A percentile compares a stretch with the other conserved stretches of the same genome.
Conservation (phyloP, 2,113 vertebrate genomes). For the Campylorhamphus procurvoides region DNA sequence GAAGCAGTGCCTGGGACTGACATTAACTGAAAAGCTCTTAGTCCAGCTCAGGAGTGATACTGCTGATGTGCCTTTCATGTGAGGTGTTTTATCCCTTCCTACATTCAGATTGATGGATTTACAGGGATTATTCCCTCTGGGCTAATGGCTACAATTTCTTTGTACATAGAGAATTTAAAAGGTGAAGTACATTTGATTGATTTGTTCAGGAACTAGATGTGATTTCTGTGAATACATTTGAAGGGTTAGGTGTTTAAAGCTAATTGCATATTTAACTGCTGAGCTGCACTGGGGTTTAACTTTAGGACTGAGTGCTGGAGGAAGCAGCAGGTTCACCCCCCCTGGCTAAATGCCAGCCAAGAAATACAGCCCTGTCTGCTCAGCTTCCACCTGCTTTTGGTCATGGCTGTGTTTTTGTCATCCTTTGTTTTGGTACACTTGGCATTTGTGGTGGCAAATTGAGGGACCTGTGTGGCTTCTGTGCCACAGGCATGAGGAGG, state of each 20-base stretch:
- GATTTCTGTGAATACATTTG: neutral
- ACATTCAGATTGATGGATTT: slow-evolving; percentile 13
- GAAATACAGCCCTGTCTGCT: neutral
- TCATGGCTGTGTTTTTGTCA: neutral
- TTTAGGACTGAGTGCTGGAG: neutral
- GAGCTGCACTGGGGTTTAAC: neutral
- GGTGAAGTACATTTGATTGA: slow-evolving; percentile 34
- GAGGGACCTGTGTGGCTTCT: neutral
- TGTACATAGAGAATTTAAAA: slow-evolving; percentile 14
- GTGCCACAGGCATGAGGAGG: neutral
- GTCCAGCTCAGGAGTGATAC: neutral
- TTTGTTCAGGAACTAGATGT: slow-evolving; percentile 20
- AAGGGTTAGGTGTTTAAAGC: slow-evolving; percentile 1
- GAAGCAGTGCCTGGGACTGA: neutral
- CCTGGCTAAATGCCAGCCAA: neutral
- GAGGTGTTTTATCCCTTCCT: neutral
- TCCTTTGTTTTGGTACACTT: rapidly evolving
- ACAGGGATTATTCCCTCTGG: slow-evolving; percentile 36
- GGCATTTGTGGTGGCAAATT: neutral
- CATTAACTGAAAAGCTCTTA: neutral
- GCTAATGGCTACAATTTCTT: slow-evolving; percentile 37
- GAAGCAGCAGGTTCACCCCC: neutral
- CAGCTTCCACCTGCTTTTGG: neutral
- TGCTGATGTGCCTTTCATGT: neutral
- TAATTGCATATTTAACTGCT: neutral